Percentiles rank a stretch among this genome's conserved stretches.
phyloP scores from a whole-genome alignment of 2,113 vertebrate genomes.

The Chionodraco myersi region DNA sequence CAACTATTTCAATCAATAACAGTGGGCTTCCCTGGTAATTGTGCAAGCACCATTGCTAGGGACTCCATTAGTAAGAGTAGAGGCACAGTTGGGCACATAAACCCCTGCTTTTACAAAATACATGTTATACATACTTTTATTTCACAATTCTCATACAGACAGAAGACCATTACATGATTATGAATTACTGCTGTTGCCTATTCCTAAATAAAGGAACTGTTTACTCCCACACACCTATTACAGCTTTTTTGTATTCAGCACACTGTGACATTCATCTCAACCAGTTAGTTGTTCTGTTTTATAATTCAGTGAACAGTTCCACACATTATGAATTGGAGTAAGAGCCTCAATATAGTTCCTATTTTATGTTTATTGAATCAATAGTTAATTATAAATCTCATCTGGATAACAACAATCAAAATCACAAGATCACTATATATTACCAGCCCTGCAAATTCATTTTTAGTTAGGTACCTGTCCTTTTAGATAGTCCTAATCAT shows the following conservation, averaged over 20 bases:
- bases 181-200: not conserved
- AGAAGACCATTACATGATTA: not conserved
- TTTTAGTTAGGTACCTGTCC: not conserved
- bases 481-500: not conserved
- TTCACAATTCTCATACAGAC: not conserved
- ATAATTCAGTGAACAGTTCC: not conserved
- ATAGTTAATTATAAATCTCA: not conserved
- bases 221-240: not conserved
- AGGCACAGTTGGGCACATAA: not conserved
- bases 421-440: not conserved
- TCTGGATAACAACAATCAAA: not conserved
- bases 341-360: not conserved
- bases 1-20: not conserved
- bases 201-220: not conserved
- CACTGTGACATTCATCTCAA: slow-evolving; percentile 1
- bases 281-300: not conserved
- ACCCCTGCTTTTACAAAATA: not conserved
- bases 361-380: not conserved
- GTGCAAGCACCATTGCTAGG: not conserved
- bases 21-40: too few relatives aligned
- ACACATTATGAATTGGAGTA: not conserved
- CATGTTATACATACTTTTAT: not conserved
- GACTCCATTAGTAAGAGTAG: not conserved
- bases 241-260: not conserved
- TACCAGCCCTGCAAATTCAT: too few relatives aligned